A percentile compares a stretch with the other conserved stretches of the same genome.
Conservation (phyloP, 2,888 invertebrate species). For the Tenodera sinensis region DNA sequence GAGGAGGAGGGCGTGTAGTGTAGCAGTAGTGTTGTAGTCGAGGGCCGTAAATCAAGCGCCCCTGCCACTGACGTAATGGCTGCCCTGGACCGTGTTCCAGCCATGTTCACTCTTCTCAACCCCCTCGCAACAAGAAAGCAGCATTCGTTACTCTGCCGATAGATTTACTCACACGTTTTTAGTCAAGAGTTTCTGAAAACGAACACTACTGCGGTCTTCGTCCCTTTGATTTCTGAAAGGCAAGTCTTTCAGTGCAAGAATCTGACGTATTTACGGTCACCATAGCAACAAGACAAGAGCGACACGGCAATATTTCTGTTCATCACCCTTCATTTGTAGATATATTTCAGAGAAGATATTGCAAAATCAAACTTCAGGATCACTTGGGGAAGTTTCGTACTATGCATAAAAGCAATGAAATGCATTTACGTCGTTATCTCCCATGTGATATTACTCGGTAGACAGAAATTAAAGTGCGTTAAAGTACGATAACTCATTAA, state of each 20-base stretch:
- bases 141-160: background rate
- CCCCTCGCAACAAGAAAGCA: background rate
- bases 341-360: no score
- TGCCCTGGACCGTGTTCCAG: background rate
- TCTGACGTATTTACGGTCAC: no score
- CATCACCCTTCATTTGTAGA: no score
- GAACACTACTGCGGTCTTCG: background rate
- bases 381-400: no score
- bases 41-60: conserved; percentile 5
- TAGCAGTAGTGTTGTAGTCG: background rate
- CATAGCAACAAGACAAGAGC: no score
- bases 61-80: conserved; percentile 4
- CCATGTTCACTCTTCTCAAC: background rate
- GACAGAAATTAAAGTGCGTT: no score
- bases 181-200: background rate
- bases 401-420: no score
- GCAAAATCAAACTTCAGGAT: no score
- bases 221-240: background rate
- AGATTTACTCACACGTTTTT: background rate
- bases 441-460: no score
- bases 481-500: no score
- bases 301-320: no score
- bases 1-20: background rate
- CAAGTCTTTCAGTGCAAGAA: background rate
- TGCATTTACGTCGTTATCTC: no score